Conservation (phyloP, 1,140 invertebrate genomes). For the Cylas formicarius region DNA sequence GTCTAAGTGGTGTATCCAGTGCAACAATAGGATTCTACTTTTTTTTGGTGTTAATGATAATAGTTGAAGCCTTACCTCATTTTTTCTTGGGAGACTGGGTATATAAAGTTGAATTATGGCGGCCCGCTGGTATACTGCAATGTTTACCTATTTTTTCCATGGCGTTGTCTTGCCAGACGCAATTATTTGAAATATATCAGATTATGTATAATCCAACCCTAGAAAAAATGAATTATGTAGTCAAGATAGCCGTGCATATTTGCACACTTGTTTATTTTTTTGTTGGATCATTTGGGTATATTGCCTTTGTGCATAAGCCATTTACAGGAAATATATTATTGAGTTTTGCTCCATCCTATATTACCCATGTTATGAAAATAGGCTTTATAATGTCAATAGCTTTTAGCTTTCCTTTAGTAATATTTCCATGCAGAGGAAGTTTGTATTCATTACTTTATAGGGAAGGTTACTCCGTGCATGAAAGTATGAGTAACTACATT, state of each 20-base stretch:
- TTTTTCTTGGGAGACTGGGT: slow-evolving; percentile 68
- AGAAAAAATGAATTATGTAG: slow-evolving; percentile 82
- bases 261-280: slow-evolving; percentile 81
- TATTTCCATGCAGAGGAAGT: slow-evolving; percentile 92
- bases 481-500: slow-evolving; percentile 56
- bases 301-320: slow-evolving; percentile 77
- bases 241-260: slow-evolving; percentile 82
- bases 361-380: slow-evolving; percentile 82
- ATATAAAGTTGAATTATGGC: slow-evolving; percentile 73
- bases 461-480: slow-evolving; percentile 47
- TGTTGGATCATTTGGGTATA: slow-evolving; percentile 92
- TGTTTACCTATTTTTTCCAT: slow-evolving; percentile 63
- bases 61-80: slow-evolving; percentile 66
- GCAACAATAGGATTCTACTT: slow-evolving; percentile 87
- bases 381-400: slow-evolving; percentile 92
- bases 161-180: slow-evolving; percentile 48
- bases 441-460: slow-evolving; percentile 85
- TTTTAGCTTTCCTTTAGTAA: slow-evolving; percentile 92
- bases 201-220: slow-evolving; percentile 78
- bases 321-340: slow-evolving; percentile 86
- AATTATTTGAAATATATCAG: slow-evolving; percentile 94
- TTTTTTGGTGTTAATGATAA: slow-evolving; percentile 77
- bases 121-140: slow-evolving; percentile 73
- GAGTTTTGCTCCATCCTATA: slow-evolving; percentile 69
- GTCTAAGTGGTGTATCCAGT: slow-evolving; percentile 78